Conservation (phyloP, 1,140 invertebrate species). For the Zaprionus davidi region DNA sequence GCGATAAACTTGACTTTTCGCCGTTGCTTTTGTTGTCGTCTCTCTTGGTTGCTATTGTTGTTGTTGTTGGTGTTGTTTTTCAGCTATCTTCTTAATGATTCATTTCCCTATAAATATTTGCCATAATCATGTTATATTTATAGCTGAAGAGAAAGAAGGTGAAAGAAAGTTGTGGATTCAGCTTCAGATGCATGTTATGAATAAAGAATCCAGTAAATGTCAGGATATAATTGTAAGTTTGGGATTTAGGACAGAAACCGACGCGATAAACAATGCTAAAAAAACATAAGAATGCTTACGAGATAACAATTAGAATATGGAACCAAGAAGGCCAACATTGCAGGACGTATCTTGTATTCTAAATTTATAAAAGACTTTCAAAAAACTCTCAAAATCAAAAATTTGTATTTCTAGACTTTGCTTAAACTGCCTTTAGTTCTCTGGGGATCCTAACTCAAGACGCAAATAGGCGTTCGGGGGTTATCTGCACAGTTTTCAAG, state of each 20-base stretch:
- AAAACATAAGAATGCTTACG: no score
- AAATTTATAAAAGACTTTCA: not conserved
- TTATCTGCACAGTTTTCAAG: slow-evolving; percentile 51
- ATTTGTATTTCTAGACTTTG: not conserved
- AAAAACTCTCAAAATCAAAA: not conserved
- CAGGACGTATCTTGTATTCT: no score
- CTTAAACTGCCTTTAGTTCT: not conserved
- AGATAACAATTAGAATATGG: no score
- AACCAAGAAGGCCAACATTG: no score
- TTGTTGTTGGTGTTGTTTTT: not conserved
- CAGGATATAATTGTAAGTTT: no score
- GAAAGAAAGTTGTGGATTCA: no score
- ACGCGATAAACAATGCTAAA: no score
- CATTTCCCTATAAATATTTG: slow-evolving; percentile 30
- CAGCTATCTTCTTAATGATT: slow-evolving; percentile 31
- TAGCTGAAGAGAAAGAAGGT: not conserved
- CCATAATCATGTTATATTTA: slow-evolving; percentile 25
- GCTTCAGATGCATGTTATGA: no score
- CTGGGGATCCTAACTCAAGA: not conserved
- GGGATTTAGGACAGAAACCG: no score
- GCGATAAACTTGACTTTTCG: slow-evolving; percentile 37
- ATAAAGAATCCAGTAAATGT: no score
- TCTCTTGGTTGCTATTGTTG: not conserved
- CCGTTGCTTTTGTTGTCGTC: not conserved
- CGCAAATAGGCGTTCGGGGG: not conserved